phyloP scores from a whole-genome alignment of 35 echinoderm and acorn worm genomes.

The Acanthaster planci region DNA sequence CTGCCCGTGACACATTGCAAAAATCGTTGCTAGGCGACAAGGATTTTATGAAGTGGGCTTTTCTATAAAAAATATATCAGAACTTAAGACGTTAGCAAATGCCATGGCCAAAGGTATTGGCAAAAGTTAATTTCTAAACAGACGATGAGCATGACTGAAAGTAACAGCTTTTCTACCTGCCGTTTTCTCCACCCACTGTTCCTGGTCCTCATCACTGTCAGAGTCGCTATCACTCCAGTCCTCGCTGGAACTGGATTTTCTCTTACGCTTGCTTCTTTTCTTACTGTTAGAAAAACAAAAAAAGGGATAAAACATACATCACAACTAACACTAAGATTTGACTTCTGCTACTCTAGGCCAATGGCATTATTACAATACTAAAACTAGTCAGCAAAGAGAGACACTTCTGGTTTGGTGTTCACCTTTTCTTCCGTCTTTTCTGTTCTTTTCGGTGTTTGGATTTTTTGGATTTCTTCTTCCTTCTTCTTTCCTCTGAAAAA shows the following conservation, averaged over 20 bases:
- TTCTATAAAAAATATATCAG: too few species aligned
- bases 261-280: conserved; percentile 41
- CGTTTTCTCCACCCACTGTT: conserved; percentile 56
- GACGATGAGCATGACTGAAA: background rate
- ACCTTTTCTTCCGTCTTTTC: conserved; percentile 62
- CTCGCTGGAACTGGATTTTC: background rate
- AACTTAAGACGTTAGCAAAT: too few species aligned
- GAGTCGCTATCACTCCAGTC: conserved; percentile 42
- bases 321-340: background rate
- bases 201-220: conserved; percentile 40
- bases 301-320: background rate
- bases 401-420: background rate
- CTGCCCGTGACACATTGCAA: too few species aligned
- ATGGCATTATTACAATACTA: background rate
- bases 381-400: background rate
- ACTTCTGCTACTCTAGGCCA: too few species aligned
- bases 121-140: background rate
- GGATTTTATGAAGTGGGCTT: too few species aligned
- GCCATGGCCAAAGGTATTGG: too few species aligned
- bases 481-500: conserved; percentile 47
- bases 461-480: conserved; percentile 44
- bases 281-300: background rate
- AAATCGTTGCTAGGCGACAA: too few species aligned
- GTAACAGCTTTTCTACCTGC: conserved; percentile 4
- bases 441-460: conserved; percentile 33